phyloP scores from a whole-genome alignment of 2,113 vertebrate species.

The Ondatra zibethicus region DNA sequence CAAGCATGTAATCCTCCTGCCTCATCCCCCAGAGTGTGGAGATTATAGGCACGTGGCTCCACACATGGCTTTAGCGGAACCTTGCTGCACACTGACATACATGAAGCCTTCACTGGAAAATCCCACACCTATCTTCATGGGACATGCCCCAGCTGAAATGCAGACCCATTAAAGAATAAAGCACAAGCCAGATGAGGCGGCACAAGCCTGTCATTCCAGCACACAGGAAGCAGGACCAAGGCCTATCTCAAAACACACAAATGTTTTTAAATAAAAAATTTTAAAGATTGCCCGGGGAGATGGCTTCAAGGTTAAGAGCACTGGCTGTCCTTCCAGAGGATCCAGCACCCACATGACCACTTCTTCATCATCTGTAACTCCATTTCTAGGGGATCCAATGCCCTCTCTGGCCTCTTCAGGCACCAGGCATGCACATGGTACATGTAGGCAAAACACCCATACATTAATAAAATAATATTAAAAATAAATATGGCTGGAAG shows the following conservation, averaged over 20 bases:
- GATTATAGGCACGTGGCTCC: not conserved
- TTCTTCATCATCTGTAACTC: not conserved
- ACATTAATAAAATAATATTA: not conserved
- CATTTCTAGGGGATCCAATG: not conserved
- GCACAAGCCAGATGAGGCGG: not conserved
- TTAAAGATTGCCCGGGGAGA: not conserved
- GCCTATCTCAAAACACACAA: not conserved
- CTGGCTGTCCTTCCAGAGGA: not conserved
- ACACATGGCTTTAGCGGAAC: not conserved
- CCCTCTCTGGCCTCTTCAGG: not conserved
- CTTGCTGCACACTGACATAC: not conserved
- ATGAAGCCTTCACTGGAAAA: not conserved
- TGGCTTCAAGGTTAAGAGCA: not conserved
- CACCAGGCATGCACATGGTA: not conserved
- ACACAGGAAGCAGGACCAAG: not conserved
- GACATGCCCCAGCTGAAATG: not conserved
- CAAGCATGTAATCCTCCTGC: not conserved
- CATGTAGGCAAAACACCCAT: not conserved
- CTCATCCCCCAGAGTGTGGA: not conserved
- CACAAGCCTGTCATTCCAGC: not conserved
- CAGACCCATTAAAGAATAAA: not conserved
- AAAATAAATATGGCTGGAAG: not conserved
- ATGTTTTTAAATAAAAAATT: not conserved
- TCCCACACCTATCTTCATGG: not conserved
- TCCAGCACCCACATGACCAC: not conserved